phyloP scores from a whole-genome alignment of 2,888 invertebrate species.

The Luperina testacea region DNA sequence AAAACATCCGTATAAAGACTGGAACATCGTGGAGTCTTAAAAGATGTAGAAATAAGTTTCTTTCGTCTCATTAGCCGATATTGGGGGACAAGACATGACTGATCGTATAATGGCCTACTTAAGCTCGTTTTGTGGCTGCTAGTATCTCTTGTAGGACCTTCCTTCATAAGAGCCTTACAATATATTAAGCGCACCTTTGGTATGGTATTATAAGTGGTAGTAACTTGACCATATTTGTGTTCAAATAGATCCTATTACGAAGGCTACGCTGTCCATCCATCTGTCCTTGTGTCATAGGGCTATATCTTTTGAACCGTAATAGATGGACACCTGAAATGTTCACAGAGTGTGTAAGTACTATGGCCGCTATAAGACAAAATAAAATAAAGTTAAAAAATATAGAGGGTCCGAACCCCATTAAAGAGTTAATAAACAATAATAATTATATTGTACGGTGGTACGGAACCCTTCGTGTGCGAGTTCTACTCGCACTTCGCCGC shows the following conservation, averaged over 20 bases:
- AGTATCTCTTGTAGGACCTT: slow-evolving; percentile 6
- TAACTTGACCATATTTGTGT: neutral
- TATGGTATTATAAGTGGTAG: neutral
- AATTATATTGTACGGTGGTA: neutral
- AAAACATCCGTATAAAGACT: neutral
- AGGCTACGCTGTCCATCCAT: neutral
- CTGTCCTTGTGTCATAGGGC: neutral
- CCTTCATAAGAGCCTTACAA: neutral
- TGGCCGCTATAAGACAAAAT: neutral
- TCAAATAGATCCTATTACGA: neutral
- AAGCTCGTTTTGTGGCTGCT: slow-evolving; percentile 7
- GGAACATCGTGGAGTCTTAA: neutral
- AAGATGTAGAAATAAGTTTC: neutral
- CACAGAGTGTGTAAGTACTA: neutral
- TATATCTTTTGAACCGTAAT: neutral
- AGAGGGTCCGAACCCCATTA: neutral
- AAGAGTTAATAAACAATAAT: neutral
- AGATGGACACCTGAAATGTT: neutral
- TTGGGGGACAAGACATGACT: slow-evolving; percentile 1
- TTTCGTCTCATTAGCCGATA: slow-evolving; percentile 18
- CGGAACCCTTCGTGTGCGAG: neutral
- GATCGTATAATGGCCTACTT: slow-evolving; percentile 10
- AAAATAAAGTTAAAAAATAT: neutral
- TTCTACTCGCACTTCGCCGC: neutral
- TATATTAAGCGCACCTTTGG: neutral